Base-by-base conservation (phyloP, 1,140 invertebrate genomes). In the Diachasmimorpha longicaudata region DNA sequence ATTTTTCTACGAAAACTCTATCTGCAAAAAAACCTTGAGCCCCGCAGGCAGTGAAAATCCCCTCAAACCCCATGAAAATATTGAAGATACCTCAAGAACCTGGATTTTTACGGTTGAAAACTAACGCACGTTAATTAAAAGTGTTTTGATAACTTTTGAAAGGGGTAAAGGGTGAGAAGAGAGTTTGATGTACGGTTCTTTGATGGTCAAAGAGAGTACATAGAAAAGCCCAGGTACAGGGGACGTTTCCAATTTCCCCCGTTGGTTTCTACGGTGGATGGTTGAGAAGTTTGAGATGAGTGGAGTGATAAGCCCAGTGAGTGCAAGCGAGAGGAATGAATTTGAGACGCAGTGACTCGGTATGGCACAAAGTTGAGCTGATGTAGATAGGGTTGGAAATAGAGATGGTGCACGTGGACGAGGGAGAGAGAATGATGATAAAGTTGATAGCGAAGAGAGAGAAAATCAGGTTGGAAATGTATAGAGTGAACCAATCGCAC, bases 401-500 rank as follows among this genome's bases (percentile, higher is more conserved):
- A 79, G 70, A 84, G 75, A n/a, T n/a, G 42, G 67, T 72, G 70
- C 23, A 71, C 39, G 31, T 67, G 42, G 52, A 37, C 42, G 70
- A 19, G 69, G 46, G 71, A 72, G 58, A 19, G 44, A 31, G 39
- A 75, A 67, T 72, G 48, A 79, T 19, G 48, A 72, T 70, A 78
- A 77, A 69, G 55, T 58, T 71, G 80, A 78, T 6, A 19, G 0
- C 31, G 36, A 69, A 75, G 79, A 72, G 25, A 70, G 70, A 69
- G 23, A 23, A 21, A n/a, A 37, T 9, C 19, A 72, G 66, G 69
- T 76, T 66, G 67, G 74, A 67, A 58, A 69, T 63, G 25, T 72
- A 72, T 72, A 76, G 77, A 76, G 71, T 78, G 81, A 85, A 85
- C 85, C 85, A 86, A 86, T 85, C 83, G 84, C 81, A 83, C 75